Percentiles rank a stretch among this genome's conserved stretches.
phyloP scores from a whole-genome alignment of 2,888 invertebrate genomes.

The Hirtodrosophila cameraria region DNA sequence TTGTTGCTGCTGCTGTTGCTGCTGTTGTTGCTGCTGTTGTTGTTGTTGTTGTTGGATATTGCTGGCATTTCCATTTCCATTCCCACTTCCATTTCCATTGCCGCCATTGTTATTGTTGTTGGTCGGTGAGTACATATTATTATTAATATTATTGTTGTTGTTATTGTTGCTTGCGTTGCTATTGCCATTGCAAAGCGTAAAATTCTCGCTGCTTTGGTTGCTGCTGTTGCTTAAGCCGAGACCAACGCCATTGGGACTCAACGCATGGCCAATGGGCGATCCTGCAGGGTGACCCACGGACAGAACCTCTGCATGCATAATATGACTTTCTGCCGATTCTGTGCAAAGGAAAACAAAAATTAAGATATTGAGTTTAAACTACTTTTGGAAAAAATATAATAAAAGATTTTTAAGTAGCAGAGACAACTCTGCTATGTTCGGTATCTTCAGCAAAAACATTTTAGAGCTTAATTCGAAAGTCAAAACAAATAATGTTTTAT shows the following conservation, averaged over 20 bases:
- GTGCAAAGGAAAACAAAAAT: slow-evolving; percentile 2
- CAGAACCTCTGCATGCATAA: slow-evolving; percentile 74
- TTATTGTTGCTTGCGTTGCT: slow-evolving; percentile 65
- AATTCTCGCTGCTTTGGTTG: slow-evolving; percentile 72
- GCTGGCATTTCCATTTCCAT: slow-evolving; percentile 49
- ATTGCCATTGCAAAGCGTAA: slow-evolving; percentile 67
- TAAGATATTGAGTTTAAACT: background rate
- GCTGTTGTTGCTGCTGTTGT: slow-evolving; percentile 54
- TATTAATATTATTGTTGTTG: slow-evolving; percentile 61
- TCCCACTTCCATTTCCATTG: slow-evolving; percentile 44
- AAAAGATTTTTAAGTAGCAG: too few species aligned
- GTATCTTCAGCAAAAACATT: too few species aligned
- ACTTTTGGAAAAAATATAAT: background rate
- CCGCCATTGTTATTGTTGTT: slow-evolving; percentile 57
- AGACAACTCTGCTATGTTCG: too few species aligned
- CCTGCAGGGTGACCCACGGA: slow-evolving; percentile 65
- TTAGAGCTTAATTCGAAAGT: too few species aligned
- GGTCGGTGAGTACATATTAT: slow-evolving; percentile 67
- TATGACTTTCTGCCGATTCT: slow-evolving; percentile 78
- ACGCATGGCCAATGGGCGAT: slow-evolving; percentile 76
- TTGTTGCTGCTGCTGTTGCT: slow-evolving; percentile 64
- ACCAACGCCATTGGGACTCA: slow-evolving; percentile 73
- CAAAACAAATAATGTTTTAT: too few species aligned
- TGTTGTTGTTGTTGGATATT: slow-evolving; percentile 56
- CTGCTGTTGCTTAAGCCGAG: slow-evolving; percentile 79